These are phyloP conservation scores for Dynastes grantii DNA, from an alignment of 2,888 invertebrate species.

Conservation along the genomic window DNA sequence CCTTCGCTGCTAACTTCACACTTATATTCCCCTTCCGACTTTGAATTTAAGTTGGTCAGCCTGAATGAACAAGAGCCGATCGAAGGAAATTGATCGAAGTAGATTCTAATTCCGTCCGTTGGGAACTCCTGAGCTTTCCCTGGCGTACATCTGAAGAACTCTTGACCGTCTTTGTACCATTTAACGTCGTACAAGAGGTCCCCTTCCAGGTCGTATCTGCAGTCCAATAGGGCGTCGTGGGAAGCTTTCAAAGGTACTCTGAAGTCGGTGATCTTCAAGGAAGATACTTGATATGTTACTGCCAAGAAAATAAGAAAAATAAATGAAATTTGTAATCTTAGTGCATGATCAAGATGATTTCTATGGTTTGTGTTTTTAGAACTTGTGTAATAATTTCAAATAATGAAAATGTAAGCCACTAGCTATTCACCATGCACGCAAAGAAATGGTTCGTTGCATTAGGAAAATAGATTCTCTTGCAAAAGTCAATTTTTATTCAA, in stretches of 20 bases:
- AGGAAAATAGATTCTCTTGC: too few species aligned
- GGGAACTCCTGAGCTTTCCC: conserved; percentile 61
- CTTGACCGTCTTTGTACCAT: conserved; percentile 66
- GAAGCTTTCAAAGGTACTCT: conserved; percentile 63
- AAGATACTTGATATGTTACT: conserved; percentile 37
- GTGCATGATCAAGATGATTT: too few species aligned
- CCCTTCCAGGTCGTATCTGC: conserved; percentile 63
- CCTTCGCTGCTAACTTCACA: conserved; percentile 66
- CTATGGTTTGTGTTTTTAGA: too few species aligned
- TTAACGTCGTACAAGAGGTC: conserved; percentile 64
- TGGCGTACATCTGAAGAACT: conserved; percentile 64
- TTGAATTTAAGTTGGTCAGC: conserved; percentile 60
- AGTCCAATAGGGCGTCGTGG: conserved; percentile 62
- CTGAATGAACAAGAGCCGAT: conserved; percentile 63
- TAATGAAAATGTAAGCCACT: too few species aligned
- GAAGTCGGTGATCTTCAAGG: conserved; percentile 60
- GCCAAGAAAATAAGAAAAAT: conserved; percentile 16
- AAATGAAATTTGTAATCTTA: neutral
- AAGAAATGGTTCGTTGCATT: too few species aligned
- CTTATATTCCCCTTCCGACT: conserved; percentile 63
- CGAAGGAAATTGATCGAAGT: conserved; percentile 56
- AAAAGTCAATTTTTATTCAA: too few species aligned
- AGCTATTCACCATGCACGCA: too few species aligned
- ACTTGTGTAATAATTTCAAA: too few species aligned
- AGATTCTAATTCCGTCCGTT: conserved; percentile 61